Conservation (phyloP, 30 jellyfish, hydroid and myxozoan species). For the Chironex yamaguchii region DNA sequence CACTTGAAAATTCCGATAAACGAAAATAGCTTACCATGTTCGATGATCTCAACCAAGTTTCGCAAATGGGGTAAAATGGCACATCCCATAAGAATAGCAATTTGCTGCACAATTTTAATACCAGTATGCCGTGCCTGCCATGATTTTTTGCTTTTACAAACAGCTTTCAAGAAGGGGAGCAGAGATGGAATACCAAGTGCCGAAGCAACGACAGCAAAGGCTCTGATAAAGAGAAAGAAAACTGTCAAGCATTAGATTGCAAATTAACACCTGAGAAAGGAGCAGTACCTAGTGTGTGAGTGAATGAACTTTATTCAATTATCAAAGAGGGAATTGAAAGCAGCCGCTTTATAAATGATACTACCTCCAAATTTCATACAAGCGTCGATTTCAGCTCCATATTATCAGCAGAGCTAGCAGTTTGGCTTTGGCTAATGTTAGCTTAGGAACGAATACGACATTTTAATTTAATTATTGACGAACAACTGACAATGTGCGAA, state of each 20-base stretch:
- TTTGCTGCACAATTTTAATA: slow-evolving; percentile 99
- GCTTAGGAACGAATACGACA: no score
- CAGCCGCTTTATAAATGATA: no score
- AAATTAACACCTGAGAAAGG: neutral
- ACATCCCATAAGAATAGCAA: slow-evolving; percentile 99
- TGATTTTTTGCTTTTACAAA: slow-evolving; percentile 99
- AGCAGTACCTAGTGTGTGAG: no score
- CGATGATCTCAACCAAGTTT: slow-evolving; percentile 97
- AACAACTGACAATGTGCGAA: no score
- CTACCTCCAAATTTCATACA: no score
- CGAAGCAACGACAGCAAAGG: slow-evolving; percentile 99
- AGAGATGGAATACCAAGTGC: slow-evolving; percentile 99
- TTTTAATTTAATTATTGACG: no score
- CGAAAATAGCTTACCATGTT: slow-evolving; percentile 92
- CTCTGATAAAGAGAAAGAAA: slow-evolving; percentile 59
- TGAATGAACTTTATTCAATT: no score
- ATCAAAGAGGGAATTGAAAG: no score
- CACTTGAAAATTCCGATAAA: no score
- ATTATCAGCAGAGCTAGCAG: no score
- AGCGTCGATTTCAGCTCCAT: no score
- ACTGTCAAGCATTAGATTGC: neutral
- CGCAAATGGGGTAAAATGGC: slow-evolving; percentile 99
- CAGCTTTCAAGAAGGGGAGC: slow-evolving; percentile 99
- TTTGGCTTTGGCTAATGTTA: no score
- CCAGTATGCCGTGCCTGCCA: slow-evolving; percentile 99